Conservation (phyloP, 2,888 invertebrate species). For the Lasioglossum calceatum region DNA sequence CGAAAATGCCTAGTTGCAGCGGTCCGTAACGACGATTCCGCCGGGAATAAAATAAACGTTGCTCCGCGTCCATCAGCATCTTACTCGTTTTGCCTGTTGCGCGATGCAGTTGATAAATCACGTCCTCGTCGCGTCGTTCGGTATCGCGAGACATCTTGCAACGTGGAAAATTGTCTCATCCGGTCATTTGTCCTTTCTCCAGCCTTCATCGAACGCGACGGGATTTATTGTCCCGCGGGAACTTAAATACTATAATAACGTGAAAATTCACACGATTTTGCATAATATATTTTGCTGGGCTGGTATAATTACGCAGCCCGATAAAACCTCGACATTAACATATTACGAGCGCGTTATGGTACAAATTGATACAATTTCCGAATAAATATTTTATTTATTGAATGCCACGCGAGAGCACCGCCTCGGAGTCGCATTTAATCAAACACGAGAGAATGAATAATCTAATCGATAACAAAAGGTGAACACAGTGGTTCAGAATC, state of each 20-base stretch:
- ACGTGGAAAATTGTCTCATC: not conserved
- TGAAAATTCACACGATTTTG: not conserved
- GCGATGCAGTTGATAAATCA: slow-evolving; percentile 38
- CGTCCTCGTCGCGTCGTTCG: not conserved
- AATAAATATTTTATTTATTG: not conserved
- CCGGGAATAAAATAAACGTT: slow-evolving; percentile 26
- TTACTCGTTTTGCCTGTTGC: not conserved
- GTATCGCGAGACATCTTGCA: not conserved
- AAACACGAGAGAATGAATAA: no score
- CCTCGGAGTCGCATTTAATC: not conserved
- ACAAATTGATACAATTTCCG: not conserved
- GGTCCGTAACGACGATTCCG: slow-evolving; percentile 7
- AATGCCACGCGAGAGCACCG: not conserved
- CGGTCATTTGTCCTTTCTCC: not conserved
- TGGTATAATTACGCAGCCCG: not conserved
- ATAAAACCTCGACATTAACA: not conserved
- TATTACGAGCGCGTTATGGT: not conserved
- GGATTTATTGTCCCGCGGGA: not conserved
- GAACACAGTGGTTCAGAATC: no score
- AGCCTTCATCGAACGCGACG: not conserved
- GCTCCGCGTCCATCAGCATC: not conserved
- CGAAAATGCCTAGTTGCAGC: slow-evolving; percentile 22
- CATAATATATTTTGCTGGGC: not conserved
- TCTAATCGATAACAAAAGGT: no score
- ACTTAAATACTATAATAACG: not conserved